These are phyloP conservation scores for Cinclus cinclus DNA, from an alignment of 2,113 vertebrate genomes.

Conservation along the genomic window DNA sequence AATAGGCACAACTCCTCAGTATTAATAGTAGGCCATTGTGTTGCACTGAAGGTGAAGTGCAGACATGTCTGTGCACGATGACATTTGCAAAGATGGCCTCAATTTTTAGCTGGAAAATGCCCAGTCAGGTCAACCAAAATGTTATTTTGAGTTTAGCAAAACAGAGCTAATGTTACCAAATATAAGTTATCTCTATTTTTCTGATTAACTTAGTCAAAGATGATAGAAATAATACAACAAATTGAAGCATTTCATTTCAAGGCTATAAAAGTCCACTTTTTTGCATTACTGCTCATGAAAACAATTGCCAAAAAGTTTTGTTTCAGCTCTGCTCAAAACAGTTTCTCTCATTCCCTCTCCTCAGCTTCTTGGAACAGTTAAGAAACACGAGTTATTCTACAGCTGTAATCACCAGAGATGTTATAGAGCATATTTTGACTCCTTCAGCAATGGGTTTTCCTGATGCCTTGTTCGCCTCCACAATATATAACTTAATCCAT, in stretches of 20 bases:
- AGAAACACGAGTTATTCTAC: conserved; percentile 34
- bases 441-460: conserved; percentile 31
- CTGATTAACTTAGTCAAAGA: neutral
- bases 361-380: conserved; percentile 51
- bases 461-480: neutral
- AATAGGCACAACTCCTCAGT: neutral
- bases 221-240: neutral
- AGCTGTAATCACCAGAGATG: conserved; percentile 57
- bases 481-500: conserved; percentile 36
- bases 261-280: neutral
- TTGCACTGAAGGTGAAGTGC: neutral
- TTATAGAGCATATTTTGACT: conserved; percentile 29
- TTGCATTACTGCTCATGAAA: neutral
- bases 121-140: neutral
- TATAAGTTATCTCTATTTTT: neutral
- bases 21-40: neutral
- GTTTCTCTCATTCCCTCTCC: conserved; percentile 19
- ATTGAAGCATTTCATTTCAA: neutral
- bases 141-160: neutral
- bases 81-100: neutral
- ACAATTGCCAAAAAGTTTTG: conserved; percentile 14
- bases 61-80: neutral
- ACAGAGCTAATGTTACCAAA: neutral
- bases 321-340: conserved; percentile 43
- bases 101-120: neutral